phyloP scores from a whole-genome alignment of 2,888 invertebrate genomes.

The Hydraecia micacea region DNA sequence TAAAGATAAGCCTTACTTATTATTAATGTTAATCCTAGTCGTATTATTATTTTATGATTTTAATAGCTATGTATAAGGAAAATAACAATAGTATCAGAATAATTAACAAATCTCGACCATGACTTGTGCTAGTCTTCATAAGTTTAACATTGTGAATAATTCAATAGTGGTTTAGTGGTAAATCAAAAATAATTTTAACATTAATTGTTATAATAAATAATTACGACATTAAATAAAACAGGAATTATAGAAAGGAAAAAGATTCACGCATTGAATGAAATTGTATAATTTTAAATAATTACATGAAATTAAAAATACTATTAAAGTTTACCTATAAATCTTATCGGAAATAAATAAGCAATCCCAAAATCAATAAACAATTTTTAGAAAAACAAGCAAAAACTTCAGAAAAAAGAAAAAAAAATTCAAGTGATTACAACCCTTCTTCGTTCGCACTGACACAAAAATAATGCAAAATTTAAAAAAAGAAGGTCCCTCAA shows the following conservation, averaged over 20 bases:
- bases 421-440: not conserved
- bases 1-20: constrained; percentile 15
- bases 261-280: not conserved
- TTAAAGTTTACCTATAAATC: not conserved
- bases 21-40: constrained; percentile 5
- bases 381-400: not conserved
- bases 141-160: constrained; percentile 15
- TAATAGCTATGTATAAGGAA: constrained; percentile 43
- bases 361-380: not conserved
- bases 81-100: constrained; percentile 39
- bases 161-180: constrained; percentile 39
- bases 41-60: constrained; percentile 38
- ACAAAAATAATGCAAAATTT: constrained; percentile 57
- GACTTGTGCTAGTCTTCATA: too few relatives aligned
- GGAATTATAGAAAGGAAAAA: not conserved
- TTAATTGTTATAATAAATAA: not conserved
- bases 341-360: not conserved
- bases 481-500: constrained; percentile 60
- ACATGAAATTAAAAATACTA: not conserved
- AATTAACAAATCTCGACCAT: constrained; percentile 50
- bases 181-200: constrained; percentile 18
- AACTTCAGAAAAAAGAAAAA: not conserved
- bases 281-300: not conserved
- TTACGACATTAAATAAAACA: not conserved
- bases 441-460: constrained; percentile 19